Evolutionary conservation across 2,113 vertebrate genomes (phyloP).

Genomic region (Etheostoma cragini): DNA sequence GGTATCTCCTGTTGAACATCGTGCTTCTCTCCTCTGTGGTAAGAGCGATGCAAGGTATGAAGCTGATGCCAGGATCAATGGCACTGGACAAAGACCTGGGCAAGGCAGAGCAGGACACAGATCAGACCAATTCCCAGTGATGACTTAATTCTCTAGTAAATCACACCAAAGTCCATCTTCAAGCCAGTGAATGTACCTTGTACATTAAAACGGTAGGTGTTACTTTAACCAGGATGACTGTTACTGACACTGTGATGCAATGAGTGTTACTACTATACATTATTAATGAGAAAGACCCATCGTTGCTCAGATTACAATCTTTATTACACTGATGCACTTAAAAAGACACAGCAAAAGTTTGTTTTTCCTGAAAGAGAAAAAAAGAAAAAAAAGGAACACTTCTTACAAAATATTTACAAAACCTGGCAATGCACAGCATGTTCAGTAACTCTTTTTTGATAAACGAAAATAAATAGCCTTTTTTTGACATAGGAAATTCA

Average conservation of each 20-base stretch:
- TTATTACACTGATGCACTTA: slow-evolving; percentile 84
- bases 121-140: slow-evolving; percentile 21
- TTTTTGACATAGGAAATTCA: slow-evolving; percentile 75
- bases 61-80: slow-evolving; percentile 69
- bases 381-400: slow-evolving; percentile 60
- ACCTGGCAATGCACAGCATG: slow-evolving; percentile 87
- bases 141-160: not conserved
- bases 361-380: slow-evolving; percentile 72
- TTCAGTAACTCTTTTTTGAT: slow-evolving; percentile 79
- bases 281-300: slow-evolving; percentile 25
- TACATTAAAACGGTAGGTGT: not conserved
- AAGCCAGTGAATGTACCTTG: not conserved
- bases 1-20: slow-evolving; percentile 56
- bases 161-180: not conserved
- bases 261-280: not conserved
- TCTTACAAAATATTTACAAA: slow-evolving; percentile 86
- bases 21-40: slow-evolving; percentile 60
- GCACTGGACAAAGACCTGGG: slow-evolving; percentile 72
- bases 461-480: slow-evolving; percentile 87
- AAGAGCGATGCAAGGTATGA: slow-evolving; percentile 67
- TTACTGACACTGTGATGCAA: not conserved
- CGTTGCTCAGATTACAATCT: slow-evolving; percentile 76
- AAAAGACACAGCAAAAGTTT: slow-evolving; percentile 77
- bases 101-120: slow-evolving; percentile 49
- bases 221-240: not conserved